Evolutionary conservation across 2,888 invertebrate species (phyloP), one percentile per base, ranked within the genome.

Genomic region (Coleophora flavipennella): DNA sequence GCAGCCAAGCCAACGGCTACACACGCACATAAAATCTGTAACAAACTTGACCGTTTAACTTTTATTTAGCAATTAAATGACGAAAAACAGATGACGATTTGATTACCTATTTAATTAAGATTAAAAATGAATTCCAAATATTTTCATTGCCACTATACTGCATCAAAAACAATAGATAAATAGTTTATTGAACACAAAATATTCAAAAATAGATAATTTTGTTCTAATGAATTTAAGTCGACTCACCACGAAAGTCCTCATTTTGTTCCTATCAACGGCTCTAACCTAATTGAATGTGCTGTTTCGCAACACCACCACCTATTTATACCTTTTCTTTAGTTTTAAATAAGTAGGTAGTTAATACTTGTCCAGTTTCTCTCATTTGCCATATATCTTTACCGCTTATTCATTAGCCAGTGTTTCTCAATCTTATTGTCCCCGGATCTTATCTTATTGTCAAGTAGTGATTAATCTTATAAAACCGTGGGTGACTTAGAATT

Each of bases 271-370:
- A 60, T 68, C 67, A 58, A 61, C 61, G 63, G 68, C 56, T 59
- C 57, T 59, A 61, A 57, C 63, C 66, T 53, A 66, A 59, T 60
- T 64, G 69, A 81, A 72, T 83, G 80, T 74, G 70, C 53, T 67
- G 34, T 57, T 63, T 57, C 63, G 58, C 59, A 65, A 59, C 57
- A 61, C 57, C 61, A 62, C 62, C 59, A 63, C 67, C 67, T 81
- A 76, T 83, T 73, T 83, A 81, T 83, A 83, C 73, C 67, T 68
- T 79, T 75, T 77, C 77, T 67, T 63, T 66, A 65, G 69, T 71
- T 72, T 71, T 59, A 71, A 62, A 65, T 65, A n/a, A n/a, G n/a
- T n/a, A n/a, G n/a, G n/a, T n/a, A 57, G 49, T 53, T 51, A 61
- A 67, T 64, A 59, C 59, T 60, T 62, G 59, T 65, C 63, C 55